These are phyloP conservation scores for Zaprionus tsacasi DNA, from an alignment of 1,140 invertebrate species.

Conservation along the genomic window DNA sequence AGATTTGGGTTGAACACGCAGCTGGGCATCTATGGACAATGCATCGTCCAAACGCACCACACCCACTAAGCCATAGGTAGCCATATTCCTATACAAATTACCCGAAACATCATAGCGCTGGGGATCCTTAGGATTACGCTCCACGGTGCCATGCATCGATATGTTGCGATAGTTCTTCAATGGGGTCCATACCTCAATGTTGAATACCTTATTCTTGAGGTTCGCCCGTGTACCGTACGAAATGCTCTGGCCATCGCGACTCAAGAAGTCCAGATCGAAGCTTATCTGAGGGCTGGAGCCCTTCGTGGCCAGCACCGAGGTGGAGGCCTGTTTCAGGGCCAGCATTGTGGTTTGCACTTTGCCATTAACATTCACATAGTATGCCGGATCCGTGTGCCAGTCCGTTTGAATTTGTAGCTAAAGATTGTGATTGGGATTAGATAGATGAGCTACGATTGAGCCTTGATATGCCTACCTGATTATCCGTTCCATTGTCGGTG, in stretches of 20 bases:
- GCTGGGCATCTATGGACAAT: slow-evolving; percentile 53
- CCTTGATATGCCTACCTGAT: slow-evolving; percentile 49
- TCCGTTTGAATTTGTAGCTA: slow-evolving; percentile 63
- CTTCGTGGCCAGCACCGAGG: slow-evolving; percentile 54
- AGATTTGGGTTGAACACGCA: slow-evolving; percentile 66
- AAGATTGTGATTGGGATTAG: not conserved
- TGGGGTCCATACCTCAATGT: slow-evolving; percentile 78
- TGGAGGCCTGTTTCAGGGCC: slow-evolving; percentile 63
- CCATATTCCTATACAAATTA: slow-evolving; percentile 73
- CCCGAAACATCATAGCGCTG: slow-evolving; percentile 63
- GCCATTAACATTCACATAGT: slow-evolving; percentile 63
- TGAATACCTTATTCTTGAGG: slow-evolving; percentile 68
- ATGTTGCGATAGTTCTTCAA: slow-evolving; percentile 74
- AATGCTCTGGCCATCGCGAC: slow-evolving; percentile 53
- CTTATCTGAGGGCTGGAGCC: slow-evolving; percentile 58
- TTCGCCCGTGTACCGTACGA: slow-evolving; percentile 67
- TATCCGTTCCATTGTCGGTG: slow-evolving; percentile 66
- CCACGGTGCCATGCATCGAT: slow-evolving; percentile 72
- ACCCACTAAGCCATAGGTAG: slow-evolving; percentile 68
- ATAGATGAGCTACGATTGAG: not conserved
- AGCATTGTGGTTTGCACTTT: slow-evolving; percentile 71
- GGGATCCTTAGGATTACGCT: slow-evolving; percentile 31
- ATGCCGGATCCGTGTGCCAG: slow-evolving; percentile 63
- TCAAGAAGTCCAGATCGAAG: slow-evolving; percentile 68
- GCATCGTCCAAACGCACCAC: slow-evolving; percentile 52